These are phyloP conservation scores for Rhyacichthys aspro DNA, from an alignment of 2,797 vertebrate species.

Conservation along the genomic window DNA sequence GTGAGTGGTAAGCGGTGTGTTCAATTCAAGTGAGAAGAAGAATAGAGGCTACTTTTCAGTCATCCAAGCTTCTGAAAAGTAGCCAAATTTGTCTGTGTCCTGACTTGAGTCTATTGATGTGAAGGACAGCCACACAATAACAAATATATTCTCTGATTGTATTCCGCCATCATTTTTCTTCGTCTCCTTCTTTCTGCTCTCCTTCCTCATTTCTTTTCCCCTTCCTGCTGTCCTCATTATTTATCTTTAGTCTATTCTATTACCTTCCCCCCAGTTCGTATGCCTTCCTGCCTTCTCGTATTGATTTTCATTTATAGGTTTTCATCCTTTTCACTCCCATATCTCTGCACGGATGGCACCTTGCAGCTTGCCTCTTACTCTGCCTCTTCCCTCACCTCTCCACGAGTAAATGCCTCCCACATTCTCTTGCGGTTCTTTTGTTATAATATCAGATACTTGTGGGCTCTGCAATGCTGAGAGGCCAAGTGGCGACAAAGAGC, in stretches of 20 bases:
- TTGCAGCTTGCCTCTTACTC: constrained; percentile 70
- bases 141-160: constrained; percentile 76
- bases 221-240: constrained; percentile 78
- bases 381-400: constrained; percentile 57
- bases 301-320: constrained; percentile 87
- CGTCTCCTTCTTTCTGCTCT: constrained; percentile 69
- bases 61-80: constrained; percentile 31
- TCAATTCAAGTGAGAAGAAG: too few species aligned
- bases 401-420: constrained; percentile 49
- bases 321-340: constrained; percentile 84
- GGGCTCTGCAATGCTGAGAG: constrained; percentile 46
- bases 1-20: too few species aligned
- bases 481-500: constrained; percentile 55
- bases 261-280: constrained; percentile 71
- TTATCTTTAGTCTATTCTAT: constrained; percentile 84
- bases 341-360: constrained; percentile 76
- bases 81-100: constrained; percentile 39
- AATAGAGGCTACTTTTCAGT: constrained; percentile 48
- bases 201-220: constrained; percentile 69
- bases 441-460: constrained; percentile 63
- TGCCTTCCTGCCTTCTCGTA: constrained; percentile 81
- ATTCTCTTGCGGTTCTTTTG: constrained; percentile 63
- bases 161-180: constrained; percentile 70
- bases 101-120: constrained; percentile 51
- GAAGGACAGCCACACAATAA: constrained; percentile 74